These are phyloP conservation scores for Callipepla squamata DNA, from an alignment of 2,113 vertebrate species.

Conservation along the genomic window DNA sequence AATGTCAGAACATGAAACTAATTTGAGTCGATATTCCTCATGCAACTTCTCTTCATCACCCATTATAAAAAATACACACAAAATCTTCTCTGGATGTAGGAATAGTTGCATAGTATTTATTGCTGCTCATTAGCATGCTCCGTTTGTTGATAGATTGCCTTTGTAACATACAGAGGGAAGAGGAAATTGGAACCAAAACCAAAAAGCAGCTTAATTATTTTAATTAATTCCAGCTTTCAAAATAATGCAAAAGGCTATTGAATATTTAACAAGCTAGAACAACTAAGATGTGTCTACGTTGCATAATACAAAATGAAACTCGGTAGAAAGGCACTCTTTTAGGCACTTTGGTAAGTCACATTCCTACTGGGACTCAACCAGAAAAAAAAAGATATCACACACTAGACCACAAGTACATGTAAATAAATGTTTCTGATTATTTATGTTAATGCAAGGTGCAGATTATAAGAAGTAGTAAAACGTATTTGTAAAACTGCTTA, in stretches of 20 bases:
- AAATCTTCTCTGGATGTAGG: constrained; percentile 16
- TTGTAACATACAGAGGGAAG: not conserved
- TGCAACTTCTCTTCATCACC: constrained; percentile 1
- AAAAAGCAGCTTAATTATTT: constrained; percentile 63
- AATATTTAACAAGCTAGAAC: constrained; percentile 49
- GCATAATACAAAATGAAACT: not conserved
- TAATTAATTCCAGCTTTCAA: constrained; percentile 61
- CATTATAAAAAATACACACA: not conserved
- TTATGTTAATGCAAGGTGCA: not conserved
- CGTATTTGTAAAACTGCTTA: not conserved
- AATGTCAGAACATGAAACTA: not conserved
- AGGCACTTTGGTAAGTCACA: constrained; percentile 27
- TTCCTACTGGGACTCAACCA: constrained; percentile 23
- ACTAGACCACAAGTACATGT: accelerated
- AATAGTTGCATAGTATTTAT: constrained; percentile 22
- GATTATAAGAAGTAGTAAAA: not conserved
- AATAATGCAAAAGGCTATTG: constrained; percentile 39
- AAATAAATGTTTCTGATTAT: constrained; percentile 4
- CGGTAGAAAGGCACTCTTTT: not conserved
- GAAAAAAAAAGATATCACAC: not conserved
- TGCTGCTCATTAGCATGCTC: constrained; percentile 37
- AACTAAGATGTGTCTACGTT: not conserved
- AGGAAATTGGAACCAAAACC: constrained; percentile 52
- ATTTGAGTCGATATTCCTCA: not conserved
- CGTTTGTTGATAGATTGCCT: constrained; percentile 33